Base-by-base conservation (phyloP, 1,140 invertebrate species). In the Cydia splendana region DNA sequence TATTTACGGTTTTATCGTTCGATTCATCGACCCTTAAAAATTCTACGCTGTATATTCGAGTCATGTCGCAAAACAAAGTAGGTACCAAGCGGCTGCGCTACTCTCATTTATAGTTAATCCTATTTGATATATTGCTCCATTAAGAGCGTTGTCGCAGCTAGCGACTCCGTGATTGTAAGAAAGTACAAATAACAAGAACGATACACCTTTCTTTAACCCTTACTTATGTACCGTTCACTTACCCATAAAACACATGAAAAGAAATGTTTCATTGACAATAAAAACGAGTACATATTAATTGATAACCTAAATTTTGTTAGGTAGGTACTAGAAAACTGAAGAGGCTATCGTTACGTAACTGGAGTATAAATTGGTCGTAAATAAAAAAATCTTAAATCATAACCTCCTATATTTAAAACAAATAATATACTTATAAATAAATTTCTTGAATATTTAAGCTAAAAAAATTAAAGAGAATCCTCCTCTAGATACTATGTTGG, bases 41-140 rank as follows among this genome's bases (percentile, higher is more conserved):
- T 86, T 84, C 80, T 65, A 75, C 78, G 77, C 76, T 82, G 84
- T 81, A 83, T 85, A 87, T 88, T 86, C 82, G 67, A 84, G 84
- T 86, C 82, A 84, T 89, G 88, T 85, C 83, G 84, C 81, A 86
- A 83, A 86, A 88, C 84, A 87, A 87, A 87, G 87, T n/a, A n/a
- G n/a, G n/a, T 89, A 86, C 86, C 82, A 86, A 82, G 81, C 84
- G 80, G 84, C 81, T 84, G 84, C 80, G 85, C 82, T 85, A 79
- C 83, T 87, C 88, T 87, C 88, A 88, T 91, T 90, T 90, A 87
- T 85, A 88, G 80, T 86, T 90, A 91, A 91, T 91, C 88, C 89
- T 84, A 81, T 90, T 91, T 90, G 88, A 90, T 90, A 90, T 90
- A 91, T 91, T 85, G 88, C 85, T 81, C 86, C 86, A 91, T 91